phyloP scores from a whole-genome alignment of 2,888 invertebrate genomes.

The Dorcus parallelipipedus region DNA sequence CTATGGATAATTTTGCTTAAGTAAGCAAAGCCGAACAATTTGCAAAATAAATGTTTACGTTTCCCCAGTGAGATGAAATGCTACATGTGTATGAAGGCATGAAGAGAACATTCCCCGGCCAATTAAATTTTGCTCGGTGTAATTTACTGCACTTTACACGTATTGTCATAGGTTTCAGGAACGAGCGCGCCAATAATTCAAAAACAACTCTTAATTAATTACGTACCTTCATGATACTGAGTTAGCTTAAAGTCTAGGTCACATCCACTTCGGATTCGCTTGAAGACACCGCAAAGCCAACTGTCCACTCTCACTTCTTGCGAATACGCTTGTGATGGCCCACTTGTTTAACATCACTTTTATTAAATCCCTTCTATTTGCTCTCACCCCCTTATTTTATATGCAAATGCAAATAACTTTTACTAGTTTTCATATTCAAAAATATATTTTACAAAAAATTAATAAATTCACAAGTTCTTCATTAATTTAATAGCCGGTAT shows the following conservation, averaged over 20 bases:
- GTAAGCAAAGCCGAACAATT: too few relatives aligned
- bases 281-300: conserved; percentile 26
- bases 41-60: too few relatives aligned
- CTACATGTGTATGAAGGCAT: not conserved
- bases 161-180: too few relatives aligned
- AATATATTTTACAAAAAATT: not conserved
- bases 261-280: conserved; percentile 29
- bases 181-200: not conserved
- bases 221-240: conserved; percentile 35
- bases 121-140: too few relatives aligned
- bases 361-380: conserved; percentile 34
- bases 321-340: conserved; percentile 33
- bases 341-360: conserved; percentile 35
- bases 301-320: conserved; percentile 42
- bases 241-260: conserved; percentile 32
- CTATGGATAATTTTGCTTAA: too few relatives aligned
- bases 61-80: not conserved
- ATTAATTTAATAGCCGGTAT: not conserved
- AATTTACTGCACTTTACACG: not conserved
- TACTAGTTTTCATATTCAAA: too few relatives aligned
- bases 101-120: too few relatives aligned
- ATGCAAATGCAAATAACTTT: too few relatives aligned
- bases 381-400: not conserved
- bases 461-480: not conserved
- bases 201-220: not conserved